Conservation (phyloP, 2,113 vertebrate species). For the Galemys pyrenaicus region DNA sequence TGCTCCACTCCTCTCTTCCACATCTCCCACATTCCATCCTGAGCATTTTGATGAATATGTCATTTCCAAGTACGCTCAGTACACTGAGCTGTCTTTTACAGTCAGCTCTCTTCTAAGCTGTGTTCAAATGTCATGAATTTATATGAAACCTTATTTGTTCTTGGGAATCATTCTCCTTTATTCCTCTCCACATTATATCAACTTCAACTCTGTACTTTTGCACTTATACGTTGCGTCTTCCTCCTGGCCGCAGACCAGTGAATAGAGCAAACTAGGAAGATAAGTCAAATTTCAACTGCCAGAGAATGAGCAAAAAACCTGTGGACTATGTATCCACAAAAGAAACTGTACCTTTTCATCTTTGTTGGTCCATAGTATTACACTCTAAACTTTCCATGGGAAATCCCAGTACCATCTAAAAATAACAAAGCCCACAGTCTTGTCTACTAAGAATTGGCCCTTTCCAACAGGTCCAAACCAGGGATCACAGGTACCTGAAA, state of each 20-base stretch:
- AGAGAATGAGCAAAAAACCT: conserved; percentile 8
- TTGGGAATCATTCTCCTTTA: not conserved
- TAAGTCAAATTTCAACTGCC: not conserved
- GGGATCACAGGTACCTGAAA: not conserved
- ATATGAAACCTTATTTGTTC: not conserved
- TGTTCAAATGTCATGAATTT: not conserved
- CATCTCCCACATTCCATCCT: not conserved
- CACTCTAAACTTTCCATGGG: not conserved
- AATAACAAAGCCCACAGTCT: not conserved
- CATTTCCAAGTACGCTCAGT: not conserved
- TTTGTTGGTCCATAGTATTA: conserved; percentile 2
- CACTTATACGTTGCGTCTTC: not conserved
- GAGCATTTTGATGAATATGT: not conserved
- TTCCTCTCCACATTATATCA: not conserved
- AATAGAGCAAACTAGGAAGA: not conserved
- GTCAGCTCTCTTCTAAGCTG: not conserved
- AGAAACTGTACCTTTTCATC: not conserved
- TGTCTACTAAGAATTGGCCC: not conserved
- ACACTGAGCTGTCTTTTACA: not conserved
- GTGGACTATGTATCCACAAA: not conserved
- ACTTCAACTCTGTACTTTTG: not conserved
- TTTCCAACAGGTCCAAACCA: not conserved
- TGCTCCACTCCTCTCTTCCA: not conserved
- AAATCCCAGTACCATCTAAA: not conserved
- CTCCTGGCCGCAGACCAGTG: not conserved